These are phyloP conservation scores for Ctenopoma kingsleyae DNA, from an alignment of 2,797 vertebrate species.

Conservation along the genomic window DNA sequence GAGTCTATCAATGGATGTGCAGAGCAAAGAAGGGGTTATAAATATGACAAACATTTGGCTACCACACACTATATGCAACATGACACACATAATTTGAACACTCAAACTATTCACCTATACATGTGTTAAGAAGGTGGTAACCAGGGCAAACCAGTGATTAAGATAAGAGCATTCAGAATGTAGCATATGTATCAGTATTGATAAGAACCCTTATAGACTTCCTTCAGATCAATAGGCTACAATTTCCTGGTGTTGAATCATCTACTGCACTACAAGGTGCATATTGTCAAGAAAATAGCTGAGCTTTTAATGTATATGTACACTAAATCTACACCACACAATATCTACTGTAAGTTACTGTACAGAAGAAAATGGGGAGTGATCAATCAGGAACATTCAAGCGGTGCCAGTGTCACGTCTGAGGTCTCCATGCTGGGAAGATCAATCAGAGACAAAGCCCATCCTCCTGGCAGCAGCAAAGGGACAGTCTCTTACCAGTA, in stretches of 20 bases:
- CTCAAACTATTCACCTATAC: slow-evolving; percentile 22
- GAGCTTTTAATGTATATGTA: slow-evolving; percentile 55
- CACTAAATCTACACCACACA: slow-evolving; percentile 34
- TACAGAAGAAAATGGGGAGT: slow-evolving; percentile 31
- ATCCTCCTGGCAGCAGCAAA: slow-evolving; percentile 50
- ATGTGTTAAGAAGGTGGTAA: slow-evolving; percentile 30
- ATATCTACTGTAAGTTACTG: slow-evolving; percentile 29
- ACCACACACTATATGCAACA: slow-evolving; percentile 33
- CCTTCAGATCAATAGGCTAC: slow-evolving; percentile 41
- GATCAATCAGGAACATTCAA: slow-evolving; percentile 60
- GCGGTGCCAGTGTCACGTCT: slow-evolving; percentile 36
- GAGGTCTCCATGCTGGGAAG: slow-evolving; percentile 48
- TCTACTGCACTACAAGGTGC: slow-evolving; percentile 29
- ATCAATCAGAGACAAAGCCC: slow-evolving; percentile 65
- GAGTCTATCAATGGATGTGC: slow-evolving; percentile 67
- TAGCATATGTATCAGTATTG: slow-evolving; percentile 32
- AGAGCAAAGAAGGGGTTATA: slow-evolving; percentile 62
- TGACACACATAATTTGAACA: slow-evolving; percentile 34
- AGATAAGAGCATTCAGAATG: slow-evolving; percentile 12
- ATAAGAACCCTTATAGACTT: slow-evolving; percentile 48
- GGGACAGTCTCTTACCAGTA: slow-evolving; percentile 60
- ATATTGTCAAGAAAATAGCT: slow-evolving; percentile 45
- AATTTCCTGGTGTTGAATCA: slow-evolving; percentile 55
- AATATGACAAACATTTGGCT: slow-evolving; percentile 59
- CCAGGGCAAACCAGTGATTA: slow-evolving; percentile 4